A percentile compares a stretch with the other conserved stretches of the same genome.
These are phyloP conservation scores for Drosophila sturtevanti DNA, from an alignment of 1,140 invertebrate species.

Conservation along the genomic window DNA sequence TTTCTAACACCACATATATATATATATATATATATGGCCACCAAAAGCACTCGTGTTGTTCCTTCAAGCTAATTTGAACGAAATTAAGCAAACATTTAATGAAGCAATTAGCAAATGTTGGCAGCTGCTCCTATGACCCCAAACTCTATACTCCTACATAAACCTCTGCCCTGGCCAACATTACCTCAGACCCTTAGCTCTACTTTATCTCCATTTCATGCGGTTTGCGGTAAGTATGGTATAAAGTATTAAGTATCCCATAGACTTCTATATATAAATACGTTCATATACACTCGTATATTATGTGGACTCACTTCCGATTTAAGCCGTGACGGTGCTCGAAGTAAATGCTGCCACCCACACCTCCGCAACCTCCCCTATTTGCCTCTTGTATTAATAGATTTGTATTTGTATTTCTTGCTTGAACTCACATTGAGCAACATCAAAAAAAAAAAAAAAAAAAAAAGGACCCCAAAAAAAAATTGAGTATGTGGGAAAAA, in stretches of 20 bases:
- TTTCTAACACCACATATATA: background rate
- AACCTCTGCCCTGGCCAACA: background rate
- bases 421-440: background rate
- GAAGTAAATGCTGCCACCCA: background rate
- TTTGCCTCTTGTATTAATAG: background rate
- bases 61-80: slow-evolving; percentile 71
- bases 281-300: background rate
- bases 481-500: background rate
- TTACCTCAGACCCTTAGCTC: background rate
- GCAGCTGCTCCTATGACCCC: slow-evolving; percentile 27
- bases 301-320: slow-evolving; percentile 5
- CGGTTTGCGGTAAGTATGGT: slow-evolving; percentile 57
- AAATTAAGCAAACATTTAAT: slow-evolving; percentile 81
- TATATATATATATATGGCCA: background rate
- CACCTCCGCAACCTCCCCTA: background rate
- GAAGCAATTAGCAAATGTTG: slow-evolving; percentile 74
- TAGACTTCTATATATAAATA: background rate
- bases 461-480: no score
- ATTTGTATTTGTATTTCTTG: slow-evolving; percentile 6
- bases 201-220: slow-evolving; percentile 8
- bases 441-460: slow-evolving; percentile 14
- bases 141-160: background rate
- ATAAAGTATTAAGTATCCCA: background rate
- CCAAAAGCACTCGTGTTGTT: background rate
- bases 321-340: slow-evolving; percentile 2